phyloP scores from a whole-genome alignment of 2,888 invertebrate species.

The Itoplectis maculator region DNA sequence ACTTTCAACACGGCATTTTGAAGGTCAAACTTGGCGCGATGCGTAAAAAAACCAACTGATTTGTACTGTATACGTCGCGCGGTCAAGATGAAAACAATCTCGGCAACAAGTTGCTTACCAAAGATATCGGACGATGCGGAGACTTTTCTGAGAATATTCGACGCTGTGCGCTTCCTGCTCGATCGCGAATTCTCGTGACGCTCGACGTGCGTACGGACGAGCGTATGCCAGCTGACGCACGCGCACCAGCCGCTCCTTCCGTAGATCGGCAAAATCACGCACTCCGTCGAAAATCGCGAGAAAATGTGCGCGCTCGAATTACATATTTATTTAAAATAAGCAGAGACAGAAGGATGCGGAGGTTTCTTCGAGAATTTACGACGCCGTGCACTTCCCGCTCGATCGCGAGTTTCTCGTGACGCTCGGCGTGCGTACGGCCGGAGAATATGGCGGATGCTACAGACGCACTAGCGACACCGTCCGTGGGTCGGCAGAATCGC shows the following conservation, averaged over 20 bases:
- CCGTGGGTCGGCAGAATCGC: not conserved
- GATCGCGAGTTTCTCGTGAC: not conserved
- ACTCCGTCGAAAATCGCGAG: not conserved
- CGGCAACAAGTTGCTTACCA: not conserved
- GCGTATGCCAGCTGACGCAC: not conserved
- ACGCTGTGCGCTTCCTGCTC: not conserved
- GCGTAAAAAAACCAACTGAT: too few species aligned
- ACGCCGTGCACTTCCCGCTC: too few species aligned
- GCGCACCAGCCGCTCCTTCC: not conserved
- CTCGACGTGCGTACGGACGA: not conserved
- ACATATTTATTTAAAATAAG: not conserved
- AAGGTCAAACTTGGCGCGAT: too few species aligned
- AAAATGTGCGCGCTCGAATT: not conserved
- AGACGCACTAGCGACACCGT: not conserved
- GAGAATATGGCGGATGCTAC: not conserved
- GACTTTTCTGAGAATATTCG: not conserved
- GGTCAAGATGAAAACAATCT: too few species aligned
- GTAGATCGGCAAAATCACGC: not conserved
- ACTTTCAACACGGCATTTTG: not conserved
- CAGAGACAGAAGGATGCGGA: not conserved
- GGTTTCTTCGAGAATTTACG: too few species aligned
- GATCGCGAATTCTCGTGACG: not conserved
- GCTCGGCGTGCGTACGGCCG: not conserved
- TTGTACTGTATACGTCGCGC: too few species aligned
- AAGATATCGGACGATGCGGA: not conserved